These are phyloP conservation scores for Zaprionus capensis DNA, from an alignment of 1,140 invertebrate species.

Conservation along the genomic window DNA sequence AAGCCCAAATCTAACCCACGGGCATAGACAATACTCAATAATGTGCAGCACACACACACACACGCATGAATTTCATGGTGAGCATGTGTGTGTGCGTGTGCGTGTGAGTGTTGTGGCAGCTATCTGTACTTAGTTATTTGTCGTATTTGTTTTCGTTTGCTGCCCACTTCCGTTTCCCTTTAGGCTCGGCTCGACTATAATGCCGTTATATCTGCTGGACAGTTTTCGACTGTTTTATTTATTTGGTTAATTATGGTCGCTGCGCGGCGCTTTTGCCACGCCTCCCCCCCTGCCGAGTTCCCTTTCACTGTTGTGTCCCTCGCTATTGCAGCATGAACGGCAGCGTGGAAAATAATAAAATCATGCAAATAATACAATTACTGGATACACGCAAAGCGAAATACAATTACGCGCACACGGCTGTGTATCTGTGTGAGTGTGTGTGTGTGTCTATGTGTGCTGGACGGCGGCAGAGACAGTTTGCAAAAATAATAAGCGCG, in stretches of 20 bases:
- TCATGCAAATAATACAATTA: slow-evolving; percentile 81
- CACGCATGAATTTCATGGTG: neutral
- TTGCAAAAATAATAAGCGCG: slow-evolving; percentile 80
- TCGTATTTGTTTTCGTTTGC: slow-evolving; percentile 42
- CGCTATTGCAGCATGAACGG: slow-evolving; percentile 15
- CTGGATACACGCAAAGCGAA: slow-evolving; percentile 73
- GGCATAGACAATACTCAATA: slow-evolving; percentile 47
- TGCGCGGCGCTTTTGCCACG: slow-evolving; percentile 41
- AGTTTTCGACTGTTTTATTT: slow-evolving; percentile 74
- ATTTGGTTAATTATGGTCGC: slow-evolving; percentile 77
- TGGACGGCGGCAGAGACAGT: slow-evolving; percentile 40
- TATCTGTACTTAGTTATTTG: slow-evolving; percentile 33
- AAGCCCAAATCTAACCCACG: slow-evolving; percentile 65
- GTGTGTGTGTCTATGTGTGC: slow-evolving; percentile 2
- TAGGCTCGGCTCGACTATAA: slow-evolving; percentile 31
- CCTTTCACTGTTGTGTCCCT: neutral
- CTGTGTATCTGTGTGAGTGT: neutral
- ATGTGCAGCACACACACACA: slow-evolving; percentile 1
- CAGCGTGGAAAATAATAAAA: slow-evolving; percentile 70
- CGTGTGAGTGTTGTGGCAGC: slow-evolving; percentile 21
- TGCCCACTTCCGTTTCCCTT: slow-evolving; percentile 42
- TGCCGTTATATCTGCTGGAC: slow-evolving; percentile 46
- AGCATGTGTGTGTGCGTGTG: slow-evolving; percentile 31
- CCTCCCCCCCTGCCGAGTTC: neutral
- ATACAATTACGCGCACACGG: slow-evolving; percentile 67